These are phyloP conservation scores for Poecilia velifera DNA, from an alignment of 2,797 vertebrate species.

Conservation along the genomic window DNA sequence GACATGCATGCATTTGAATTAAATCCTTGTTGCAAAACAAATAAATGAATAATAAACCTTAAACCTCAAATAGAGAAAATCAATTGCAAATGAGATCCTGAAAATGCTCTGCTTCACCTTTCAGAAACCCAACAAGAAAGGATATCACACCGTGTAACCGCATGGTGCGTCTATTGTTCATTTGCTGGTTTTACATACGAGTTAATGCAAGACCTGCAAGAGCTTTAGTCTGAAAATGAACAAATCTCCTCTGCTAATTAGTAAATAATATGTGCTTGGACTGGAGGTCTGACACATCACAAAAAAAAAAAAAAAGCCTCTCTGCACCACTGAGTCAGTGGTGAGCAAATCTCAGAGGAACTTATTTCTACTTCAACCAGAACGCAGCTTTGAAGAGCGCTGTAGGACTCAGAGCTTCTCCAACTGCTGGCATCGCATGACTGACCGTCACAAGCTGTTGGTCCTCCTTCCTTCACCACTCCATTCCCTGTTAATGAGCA, in stretches of 20 bases:
- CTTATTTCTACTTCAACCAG: conserved; percentile 34
- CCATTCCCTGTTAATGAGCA: conserved; percentile 54
- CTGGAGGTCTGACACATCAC: not conserved
- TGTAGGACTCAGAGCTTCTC: conserved; percentile 44
- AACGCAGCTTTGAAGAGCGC: conserved; percentile 27
- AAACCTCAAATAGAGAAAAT: not conserved
- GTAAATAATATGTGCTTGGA: not conserved
- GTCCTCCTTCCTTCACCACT: conserved; percentile 49
- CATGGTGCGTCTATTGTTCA: not conserved
- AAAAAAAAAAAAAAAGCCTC: conserved; percentile 6
- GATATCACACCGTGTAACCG: not conserved
- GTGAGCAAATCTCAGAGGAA: conserved; percentile 39
- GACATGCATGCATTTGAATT: not conserved
- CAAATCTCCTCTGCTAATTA: not conserved
- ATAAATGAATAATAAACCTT: not conserved
- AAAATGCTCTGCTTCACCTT: not conserved
- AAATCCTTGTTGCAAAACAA: not conserved
- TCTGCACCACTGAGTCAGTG: conserved; percentile 8
- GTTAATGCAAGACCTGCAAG: not conserved
- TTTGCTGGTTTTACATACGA: not conserved
- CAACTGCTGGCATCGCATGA: conserved; percentile 35
- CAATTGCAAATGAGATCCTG: not conserved
- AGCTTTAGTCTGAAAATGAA: not conserved
- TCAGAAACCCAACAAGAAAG: not conserved
- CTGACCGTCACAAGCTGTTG: conserved; percentile 44